phyloP scores from a whole-genome alignment of 2,113 vertebrate species.

The Notothenia coriiceps region DNA sequence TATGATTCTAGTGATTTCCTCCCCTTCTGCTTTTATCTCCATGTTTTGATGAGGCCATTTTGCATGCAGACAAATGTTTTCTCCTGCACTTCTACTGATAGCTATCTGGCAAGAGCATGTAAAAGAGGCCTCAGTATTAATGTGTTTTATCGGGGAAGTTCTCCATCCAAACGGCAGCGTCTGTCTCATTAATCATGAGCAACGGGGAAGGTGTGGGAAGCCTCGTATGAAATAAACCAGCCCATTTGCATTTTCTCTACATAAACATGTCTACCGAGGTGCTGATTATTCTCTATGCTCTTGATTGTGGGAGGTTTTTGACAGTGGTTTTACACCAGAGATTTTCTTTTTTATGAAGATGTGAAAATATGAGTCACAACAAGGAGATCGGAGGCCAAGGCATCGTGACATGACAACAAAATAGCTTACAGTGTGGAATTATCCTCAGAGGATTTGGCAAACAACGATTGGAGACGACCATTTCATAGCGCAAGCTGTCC shows the following conservation, averaged over 20 bases:
- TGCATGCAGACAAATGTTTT: constrained; percentile 56
- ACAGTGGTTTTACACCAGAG: not conserved
- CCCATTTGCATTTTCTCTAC: constrained; percentile 47
- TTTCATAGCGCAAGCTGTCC: constrained; percentile 3
- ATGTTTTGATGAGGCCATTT: constrained; percentile 53
- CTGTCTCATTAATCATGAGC: constrained; percentile 63
- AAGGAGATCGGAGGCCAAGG: constrained; percentile 29
- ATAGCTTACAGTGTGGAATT: constrained; percentile 6
- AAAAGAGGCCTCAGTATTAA: constrained; percentile 65
- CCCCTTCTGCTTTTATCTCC: constrained; percentile 27
- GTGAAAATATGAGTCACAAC: constrained; percentile 28
- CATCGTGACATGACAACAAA: constrained; percentile 10
- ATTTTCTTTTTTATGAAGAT: constrained; percentile 16
- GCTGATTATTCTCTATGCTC: constrained; percentile 22
- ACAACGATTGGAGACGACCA: not conserved
- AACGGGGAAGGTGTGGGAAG: constrained; percentile 16
- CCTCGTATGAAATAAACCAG: constrained; percentile 38
- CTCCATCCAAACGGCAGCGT: constrained; percentile 47
- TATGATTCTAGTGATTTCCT: constrained; percentile 3
- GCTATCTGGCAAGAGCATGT: constrained; percentile 59
- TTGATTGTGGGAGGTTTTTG: constrained; percentile 4
- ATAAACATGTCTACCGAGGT: constrained; percentile 38
- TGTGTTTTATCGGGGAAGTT: constrained; percentile 54
- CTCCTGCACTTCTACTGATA: constrained; percentile 50
- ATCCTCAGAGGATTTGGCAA: constrained; percentile 28